Conservation (phyloP, 2,888 invertebrate genomes). For the Dione vanillae region DNA sequence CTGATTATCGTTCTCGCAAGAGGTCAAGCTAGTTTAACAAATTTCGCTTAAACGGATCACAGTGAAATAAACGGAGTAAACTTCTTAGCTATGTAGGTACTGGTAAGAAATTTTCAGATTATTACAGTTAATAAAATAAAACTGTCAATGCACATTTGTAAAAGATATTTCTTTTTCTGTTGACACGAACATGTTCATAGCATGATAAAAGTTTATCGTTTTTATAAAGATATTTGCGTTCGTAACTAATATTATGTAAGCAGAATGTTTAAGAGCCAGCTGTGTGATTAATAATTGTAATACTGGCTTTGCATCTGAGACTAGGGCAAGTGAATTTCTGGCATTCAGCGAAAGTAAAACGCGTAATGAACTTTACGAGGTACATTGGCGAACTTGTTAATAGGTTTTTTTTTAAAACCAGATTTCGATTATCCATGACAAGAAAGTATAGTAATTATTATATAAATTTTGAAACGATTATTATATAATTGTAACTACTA, state of each 20-base stretch:
- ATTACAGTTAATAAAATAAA: not conserved
- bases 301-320: constrained; percentile 24
- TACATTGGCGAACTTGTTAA: not conserved
- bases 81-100: not conserved
- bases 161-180: too few relatives aligned
- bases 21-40: not conserved
- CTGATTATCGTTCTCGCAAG: not conserved
- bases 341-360: constrained; percentile 42
- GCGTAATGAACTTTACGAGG: constrained; percentile 22
- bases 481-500: not conserved
- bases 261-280: constrained; percentile 27
- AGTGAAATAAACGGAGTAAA: not conserved
- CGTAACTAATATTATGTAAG: constrained; percentile 36
- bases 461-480: not conserved
- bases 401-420: not conserved
- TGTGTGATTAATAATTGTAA: constrained; percentile 26
- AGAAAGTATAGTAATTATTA: too few relatives aligned
- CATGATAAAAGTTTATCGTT: constrained; percentile 4
- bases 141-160: too few relatives aligned
- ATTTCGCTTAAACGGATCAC: not conserved
- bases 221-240: constrained; percentile 18
- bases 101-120: not conserved
- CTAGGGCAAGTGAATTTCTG: constrained; percentile 36
- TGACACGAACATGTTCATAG: constrained; percentile 4
- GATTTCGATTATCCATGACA: too few relatives aligned